A percentile compares a stretch with the other conserved stretches of the same genome.
phyloP scores from a whole-genome alignment of 2,113 vertebrate species.

The Pterophyllum scalare region DNA sequence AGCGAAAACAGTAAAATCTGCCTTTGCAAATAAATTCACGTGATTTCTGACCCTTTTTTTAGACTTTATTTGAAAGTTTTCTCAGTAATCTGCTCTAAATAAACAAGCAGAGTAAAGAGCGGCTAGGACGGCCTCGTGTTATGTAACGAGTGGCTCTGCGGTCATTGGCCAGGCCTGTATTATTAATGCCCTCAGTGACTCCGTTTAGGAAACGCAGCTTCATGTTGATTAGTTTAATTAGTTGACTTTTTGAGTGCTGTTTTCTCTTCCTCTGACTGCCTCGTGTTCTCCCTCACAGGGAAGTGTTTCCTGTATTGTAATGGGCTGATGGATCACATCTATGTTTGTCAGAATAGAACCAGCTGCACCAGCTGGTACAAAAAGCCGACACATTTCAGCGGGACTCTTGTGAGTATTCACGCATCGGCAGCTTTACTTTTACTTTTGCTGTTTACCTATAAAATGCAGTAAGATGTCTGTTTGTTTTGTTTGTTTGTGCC shows the following conservation, averaged over 20 bases:
- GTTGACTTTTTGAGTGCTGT: neutral
- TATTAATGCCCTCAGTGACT: neutral
- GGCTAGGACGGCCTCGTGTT: slow-evolving; percentile 10
- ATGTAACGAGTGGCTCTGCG: slow-evolving; percentile 1
- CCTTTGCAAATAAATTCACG: neutral
- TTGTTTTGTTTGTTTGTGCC: neutral
- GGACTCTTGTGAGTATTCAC: slow-evolving; percentile 86
- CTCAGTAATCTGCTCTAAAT: neutral
- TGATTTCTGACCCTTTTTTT: neutral
- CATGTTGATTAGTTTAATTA: neutral
- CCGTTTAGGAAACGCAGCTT: neutral
- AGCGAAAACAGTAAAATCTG: neutral
- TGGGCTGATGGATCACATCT: slow-evolving; percentile 92
- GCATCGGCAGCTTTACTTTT: neutral
- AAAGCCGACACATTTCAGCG: slow-evolving; percentile 87
- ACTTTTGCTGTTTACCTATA: neutral
- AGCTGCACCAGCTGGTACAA: slow-evolving; percentile 90
- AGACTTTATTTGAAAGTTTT: neutral
- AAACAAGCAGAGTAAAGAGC: slow-evolving; percentile 27
- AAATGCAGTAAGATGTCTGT: neutral
- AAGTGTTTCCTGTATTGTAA: slow-evolving; percentile 96
- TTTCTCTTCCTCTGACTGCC: neutral
- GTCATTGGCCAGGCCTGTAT: slow-evolving; percentile 27
- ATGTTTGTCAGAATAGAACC: slow-evolving; percentile 88
- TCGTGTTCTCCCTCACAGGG: slow-evolving; percentile 78